A percentile compares a stretch with the other conserved stretches of the same genome.
Evolutionary conservation across 2,113 vertebrate species (phyloP).

Genomic region (Pluvianellus socialis): DNA sequence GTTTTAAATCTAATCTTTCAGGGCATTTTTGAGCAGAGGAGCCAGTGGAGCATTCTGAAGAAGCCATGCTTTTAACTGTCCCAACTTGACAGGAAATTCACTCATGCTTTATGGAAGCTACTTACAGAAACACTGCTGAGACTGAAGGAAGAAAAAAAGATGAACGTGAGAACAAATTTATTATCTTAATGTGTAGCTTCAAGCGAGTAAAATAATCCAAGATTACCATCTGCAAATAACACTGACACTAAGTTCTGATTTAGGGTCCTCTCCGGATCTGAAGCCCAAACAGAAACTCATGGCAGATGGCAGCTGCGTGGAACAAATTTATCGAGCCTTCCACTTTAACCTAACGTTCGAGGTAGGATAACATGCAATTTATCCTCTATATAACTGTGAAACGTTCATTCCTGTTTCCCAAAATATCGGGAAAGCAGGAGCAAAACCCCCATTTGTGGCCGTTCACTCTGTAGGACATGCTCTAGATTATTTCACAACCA

Average conservation of each 20-base stretch:
- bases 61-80: neutral
- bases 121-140: neutral
- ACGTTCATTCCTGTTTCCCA: rapidly evolving
- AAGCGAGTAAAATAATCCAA: neutral
- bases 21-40: neutral
- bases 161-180: neutral
- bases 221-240: neutral
- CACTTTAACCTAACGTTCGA: rapidly evolving
- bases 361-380: rapidly evolving
- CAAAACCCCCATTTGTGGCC: rapidly evolving
- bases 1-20: neutral
- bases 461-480: rapidly evolving
- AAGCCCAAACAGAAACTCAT: neutral
- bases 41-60: neutral
- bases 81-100: neutral
- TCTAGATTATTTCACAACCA: neutral
- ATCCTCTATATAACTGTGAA: neutral
- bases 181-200: neutral
- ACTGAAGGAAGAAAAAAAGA: neutral
- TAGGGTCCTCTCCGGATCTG: no score
- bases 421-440: neutral
- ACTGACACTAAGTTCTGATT: neutral
- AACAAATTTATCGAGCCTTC: neutral
- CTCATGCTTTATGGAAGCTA: neutral
- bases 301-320: neutral